These are phyloP conservation scores for Hycleus cichorii DNA, from an alignment of 1,140 invertebrate genomes.

Conservation along the genomic window DNA sequence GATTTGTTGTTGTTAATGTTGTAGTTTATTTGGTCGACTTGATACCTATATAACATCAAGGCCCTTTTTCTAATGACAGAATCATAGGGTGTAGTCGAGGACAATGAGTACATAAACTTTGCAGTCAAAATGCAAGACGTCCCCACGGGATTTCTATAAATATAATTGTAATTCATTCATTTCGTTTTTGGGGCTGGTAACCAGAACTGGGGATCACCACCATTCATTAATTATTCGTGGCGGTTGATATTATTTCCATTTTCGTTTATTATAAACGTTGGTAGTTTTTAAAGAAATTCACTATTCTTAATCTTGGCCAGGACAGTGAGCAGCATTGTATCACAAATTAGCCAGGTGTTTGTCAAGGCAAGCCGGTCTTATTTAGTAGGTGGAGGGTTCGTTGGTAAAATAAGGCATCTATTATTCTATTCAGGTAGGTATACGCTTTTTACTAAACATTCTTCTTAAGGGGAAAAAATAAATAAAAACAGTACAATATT, in stretches of 20 bases:
- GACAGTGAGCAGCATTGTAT: constrained; percentile 3
- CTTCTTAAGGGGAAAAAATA: too few species aligned
- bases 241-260: neutral
- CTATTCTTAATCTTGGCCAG: too few species aligned
- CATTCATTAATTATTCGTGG: constrained; percentile 18
- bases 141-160: constrained; percentile 3
- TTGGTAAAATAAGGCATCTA: constrained; percentile 19
- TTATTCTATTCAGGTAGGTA: constrained; percentile 22
- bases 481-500: too few species aligned
- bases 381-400: constrained; percentile 24
- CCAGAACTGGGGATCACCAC: too few species aligned
- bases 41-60: constrained; percentile 7
- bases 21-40: constrained; percentile 14
- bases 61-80: constrained; percentile 30
- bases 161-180: constrained; percentile 17
- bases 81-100: constrained; percentile 24
- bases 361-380: constrained; percentile 18
- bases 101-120: constrained; percentile 21
- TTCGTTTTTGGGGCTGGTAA: neutral
- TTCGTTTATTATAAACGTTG: too few species aligned
- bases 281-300: neutral
- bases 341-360: constrained; percentile 30
- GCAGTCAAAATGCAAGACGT: constrained; percentile 18
- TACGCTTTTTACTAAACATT: constrained; percentile 1
- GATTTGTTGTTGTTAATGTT: neutral